These are phyloP conservation scores for Sebastes vulpes DNA, from an alignment of 2,797 vertebrate genomes.

Conservation along the genomic window DNA sequence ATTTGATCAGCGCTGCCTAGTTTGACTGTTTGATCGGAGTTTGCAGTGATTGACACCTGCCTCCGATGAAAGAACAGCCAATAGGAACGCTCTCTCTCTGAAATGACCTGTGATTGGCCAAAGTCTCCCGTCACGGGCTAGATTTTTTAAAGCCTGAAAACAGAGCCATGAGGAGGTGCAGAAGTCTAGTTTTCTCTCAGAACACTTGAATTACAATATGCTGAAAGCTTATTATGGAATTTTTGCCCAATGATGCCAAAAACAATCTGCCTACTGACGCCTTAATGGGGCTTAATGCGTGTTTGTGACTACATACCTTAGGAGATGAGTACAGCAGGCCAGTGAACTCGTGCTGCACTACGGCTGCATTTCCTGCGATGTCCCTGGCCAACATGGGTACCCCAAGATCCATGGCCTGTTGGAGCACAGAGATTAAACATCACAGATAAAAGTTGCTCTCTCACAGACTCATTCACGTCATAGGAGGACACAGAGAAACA, in stretches of 20 bases:
- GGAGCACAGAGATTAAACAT: slow-evolving; percentile 34
- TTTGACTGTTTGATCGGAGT: too few species aligned
- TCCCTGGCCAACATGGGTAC: slow-evolving; percentile 92
- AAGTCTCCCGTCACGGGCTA: too few species aligned
- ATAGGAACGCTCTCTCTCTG: too few species aligned
- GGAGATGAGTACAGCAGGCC: slow-evolving; percentile 90
- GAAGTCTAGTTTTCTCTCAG: too few species aligned
- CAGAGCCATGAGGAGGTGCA: too few species aligned
- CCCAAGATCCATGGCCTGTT: slow-evolving; percentile 94
- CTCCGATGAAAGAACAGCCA: too few species aligned
- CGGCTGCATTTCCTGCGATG: slow-evolving; percentile 92
- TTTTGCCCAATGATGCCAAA: neutral
- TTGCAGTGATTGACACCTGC: neutral
- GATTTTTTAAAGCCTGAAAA: too few species aligned
- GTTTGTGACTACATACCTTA: slow-evolving; percentile 64
- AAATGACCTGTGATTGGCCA: too few species aligned
- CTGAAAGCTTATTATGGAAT: neutral
- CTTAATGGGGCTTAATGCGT: slow-evolving; percentile 15
- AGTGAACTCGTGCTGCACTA: slow-evolving; percentile 89
- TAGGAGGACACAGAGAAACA: neutral
- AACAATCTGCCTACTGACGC: neutral
- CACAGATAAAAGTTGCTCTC: neutral
- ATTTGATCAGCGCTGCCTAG: too few species aligned
- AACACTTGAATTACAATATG: too few species aligned
- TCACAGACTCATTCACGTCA: neutral